phyloP scores from a whole-genome alignment of 2,888 invertebrate genomes.

The Keiferia lycopersicella region DNA sequence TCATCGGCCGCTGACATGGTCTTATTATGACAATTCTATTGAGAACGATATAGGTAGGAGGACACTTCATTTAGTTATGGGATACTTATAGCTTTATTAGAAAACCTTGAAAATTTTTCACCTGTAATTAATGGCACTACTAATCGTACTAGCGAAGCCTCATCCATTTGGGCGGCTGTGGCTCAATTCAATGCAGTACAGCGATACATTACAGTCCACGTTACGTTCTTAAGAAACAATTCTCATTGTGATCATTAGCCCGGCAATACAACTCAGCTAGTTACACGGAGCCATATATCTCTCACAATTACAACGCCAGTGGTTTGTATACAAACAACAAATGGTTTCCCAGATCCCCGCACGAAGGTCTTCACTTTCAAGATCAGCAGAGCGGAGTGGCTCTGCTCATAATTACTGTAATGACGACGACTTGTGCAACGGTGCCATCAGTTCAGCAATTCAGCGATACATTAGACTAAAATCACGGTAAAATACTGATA shows the following conservation, averaged over 20 bases:
- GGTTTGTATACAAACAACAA: conserved; percentile 68
- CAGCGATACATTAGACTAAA: conserved; percentile 50
- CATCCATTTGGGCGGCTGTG: too few species aligned
- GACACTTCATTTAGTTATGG: too few species aligned
- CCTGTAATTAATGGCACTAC: too few species aligned
- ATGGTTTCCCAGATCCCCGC: conserved; percentile 62
- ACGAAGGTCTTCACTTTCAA: conserved; percentile 79
- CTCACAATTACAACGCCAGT: conserved; percentile 10
- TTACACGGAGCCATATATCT: conserved; percentile 14
- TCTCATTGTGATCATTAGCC: not conserved
- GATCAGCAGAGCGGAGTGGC: conserved; percentile 74
- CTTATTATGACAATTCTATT: not conserved
- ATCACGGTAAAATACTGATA: conserved; percentile 52
- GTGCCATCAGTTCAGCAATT: conserved; percentile 38
- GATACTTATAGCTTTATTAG: too few species aligned
- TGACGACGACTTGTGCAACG: conserved; percentile 67
- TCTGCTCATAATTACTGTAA: conserved; percentile 74
- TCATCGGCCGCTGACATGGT: not conserved
- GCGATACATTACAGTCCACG: not conserved
- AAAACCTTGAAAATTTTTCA: too few species aligned
- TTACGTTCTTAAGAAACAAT: not conserved
- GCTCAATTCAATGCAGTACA: too few species aligned
- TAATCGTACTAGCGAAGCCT: too few species aligned
- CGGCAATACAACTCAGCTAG: not conserved
- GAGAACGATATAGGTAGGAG: not conserved